Evolutionary conservation across 2,888 invertebrate species (phyloP), one percentile per base, ranked within the genome.

Genomic region (Antheraea yamamai): DNA sequence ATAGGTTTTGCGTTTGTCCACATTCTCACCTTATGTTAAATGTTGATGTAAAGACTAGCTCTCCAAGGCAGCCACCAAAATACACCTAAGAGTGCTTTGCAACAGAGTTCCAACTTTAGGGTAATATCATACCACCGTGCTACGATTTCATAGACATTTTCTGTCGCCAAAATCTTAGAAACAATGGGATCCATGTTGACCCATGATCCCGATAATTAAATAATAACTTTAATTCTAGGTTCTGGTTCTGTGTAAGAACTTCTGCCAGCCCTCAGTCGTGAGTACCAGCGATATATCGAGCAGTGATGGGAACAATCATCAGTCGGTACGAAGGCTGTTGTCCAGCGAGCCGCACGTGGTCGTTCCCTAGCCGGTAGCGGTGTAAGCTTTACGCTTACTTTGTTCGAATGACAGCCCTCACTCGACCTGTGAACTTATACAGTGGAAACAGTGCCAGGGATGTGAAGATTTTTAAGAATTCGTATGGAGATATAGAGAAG

Each of bases 281-380:
- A 92, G 94, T 88, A 91, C 92, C 75, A 94, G 95, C 73, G 94
- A 94, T 79, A 93, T 95, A 26, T 94, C 95, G 3, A 95, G 94
- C 88, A 94, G 94, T 64, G 95, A 95, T 73, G 90, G 94, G 61
- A 93, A 91, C 84, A 94, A 95, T 84, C 94, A 95, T 82, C 94
- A 93, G 74, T 93, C 95, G 0, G 95, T 94, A 0, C 87, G 94
- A 4, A 86, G 94, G 75, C 85, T 95, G 75, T 88, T 95, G 10
- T 88, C 95, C 75, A 89, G 91, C 75, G 88, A 87, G 26, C 78
- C 90, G 0, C 87, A 89, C 58, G 92, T 91, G 2, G 92, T 89
- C 2, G 91, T 92, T 74, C 89, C 94, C 83, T 94, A 94, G 93
- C 94, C 92, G 6, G 82, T 85, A 76, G 85, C 89, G 0, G 93